A percentile compares a stretch with the other conserved stretches of the same genome.
phyloP scores from a whole-genome alignment of 1,140 invertebrate genomes.

The Zaprionus camerounensis region DNA sequence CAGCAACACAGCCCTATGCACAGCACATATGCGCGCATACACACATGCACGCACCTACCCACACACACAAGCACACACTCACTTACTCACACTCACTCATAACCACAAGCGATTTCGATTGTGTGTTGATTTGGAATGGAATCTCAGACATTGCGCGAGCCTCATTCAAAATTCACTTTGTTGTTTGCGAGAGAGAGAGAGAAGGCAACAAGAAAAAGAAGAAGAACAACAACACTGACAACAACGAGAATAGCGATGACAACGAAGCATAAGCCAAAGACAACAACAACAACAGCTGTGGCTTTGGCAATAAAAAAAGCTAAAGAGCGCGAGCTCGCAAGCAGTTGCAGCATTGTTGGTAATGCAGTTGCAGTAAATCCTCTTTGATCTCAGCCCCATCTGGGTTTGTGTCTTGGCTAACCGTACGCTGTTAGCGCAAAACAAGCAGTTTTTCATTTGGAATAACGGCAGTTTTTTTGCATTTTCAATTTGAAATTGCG shows the following conservation, averaged over 20 bases:
- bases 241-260: background rate
- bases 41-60: background rate
- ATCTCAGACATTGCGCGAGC: conserved; percentile 41
- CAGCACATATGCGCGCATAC: background rate
- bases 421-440: too few relatives aligned
- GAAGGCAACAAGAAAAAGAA: background rate
- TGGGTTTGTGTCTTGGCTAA: too few relatives aligned
- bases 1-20: conserved; percentile 1
- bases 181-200: background rate
- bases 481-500: too few relatives aligned
- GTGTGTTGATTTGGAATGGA: conserved; percentile 41
- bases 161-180: conserved; percentile 58
- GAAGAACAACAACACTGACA: conserved; percentile 3
- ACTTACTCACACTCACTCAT: conserved; percentile 4
- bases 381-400: too few relatives aligned
- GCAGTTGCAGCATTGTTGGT: too few relatives aligned
- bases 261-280: conserved; percentile 10
- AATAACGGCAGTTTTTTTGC: too few relatives aligned
- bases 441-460: too few relatives aligned
- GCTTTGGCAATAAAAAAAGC: background rate
- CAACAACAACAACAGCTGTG: conserved; percentile 23
- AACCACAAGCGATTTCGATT: conserved; percentile 36
- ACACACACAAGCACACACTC: conserved; percentile 5
- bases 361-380: too few relatives aligned
- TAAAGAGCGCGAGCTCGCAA: conserved; percentile 13